Conservation (phyloP, 2,113 vertebrate species). For the Raphicerus campestris region DNA sequence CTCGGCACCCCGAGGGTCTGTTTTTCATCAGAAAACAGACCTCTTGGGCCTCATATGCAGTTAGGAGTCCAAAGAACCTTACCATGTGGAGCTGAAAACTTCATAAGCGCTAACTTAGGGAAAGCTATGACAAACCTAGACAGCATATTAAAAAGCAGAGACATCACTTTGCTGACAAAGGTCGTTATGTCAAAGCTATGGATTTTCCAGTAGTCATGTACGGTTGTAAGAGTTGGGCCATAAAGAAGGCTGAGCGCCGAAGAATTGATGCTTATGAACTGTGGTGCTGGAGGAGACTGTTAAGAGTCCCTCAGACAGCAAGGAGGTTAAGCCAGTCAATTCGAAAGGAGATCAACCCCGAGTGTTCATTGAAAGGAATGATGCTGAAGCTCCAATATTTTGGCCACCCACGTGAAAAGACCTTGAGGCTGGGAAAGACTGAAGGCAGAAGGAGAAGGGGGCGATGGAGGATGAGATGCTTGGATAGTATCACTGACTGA, state of each 20-base stretch:
- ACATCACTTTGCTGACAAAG: background rate
- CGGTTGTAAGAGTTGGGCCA: background rate
- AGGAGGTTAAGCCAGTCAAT: background rate
- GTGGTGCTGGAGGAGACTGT: background rate
- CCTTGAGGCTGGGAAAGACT: background rate
- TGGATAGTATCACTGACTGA: background rate
- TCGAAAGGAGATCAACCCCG: background rate
- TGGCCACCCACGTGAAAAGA: background rate
- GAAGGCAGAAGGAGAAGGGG: background rate
- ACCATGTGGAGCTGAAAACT: rapidly evolving
- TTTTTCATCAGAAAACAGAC: background rate
- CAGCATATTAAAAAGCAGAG: background rate
- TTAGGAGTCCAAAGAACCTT: background rate
- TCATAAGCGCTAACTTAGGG: background rate
- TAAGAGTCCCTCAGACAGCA: background rate
- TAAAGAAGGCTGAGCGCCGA: background rate
- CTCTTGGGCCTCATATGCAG: background rate
- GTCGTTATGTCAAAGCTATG: background rate
- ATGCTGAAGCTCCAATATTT: background rate
- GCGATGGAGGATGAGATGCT: background rate
- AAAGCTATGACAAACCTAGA: background rate
- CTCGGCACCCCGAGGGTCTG: background rate
- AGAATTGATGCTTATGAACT: background rate
- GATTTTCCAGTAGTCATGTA: background rate
- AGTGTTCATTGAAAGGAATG: background rate